phyloP scores from a whole-genome alignment of 1,140 invertebrate species.

The Lepidurus couesii region DNA sequence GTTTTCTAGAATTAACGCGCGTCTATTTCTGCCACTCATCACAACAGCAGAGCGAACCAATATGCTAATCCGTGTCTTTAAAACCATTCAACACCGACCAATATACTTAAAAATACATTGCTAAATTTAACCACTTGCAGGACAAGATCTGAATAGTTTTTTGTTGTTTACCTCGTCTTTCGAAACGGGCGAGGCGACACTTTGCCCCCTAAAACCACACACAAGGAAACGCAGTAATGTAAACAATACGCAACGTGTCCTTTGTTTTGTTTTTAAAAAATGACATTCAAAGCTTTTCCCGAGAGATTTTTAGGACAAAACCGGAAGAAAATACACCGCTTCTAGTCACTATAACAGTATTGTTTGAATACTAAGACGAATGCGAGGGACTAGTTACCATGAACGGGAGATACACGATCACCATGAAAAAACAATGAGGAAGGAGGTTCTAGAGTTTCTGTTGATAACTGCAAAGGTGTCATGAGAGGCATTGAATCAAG shows the following conservation, averaged over 20 bases:
- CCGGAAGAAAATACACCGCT: neutral
- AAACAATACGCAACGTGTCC: neutral
- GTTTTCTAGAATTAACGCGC: neutral
- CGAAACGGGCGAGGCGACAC: too few species aligned
- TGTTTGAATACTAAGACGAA: neutral
- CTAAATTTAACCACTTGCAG: slow-evolving; percentile 1
- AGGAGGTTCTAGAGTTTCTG: neutral
- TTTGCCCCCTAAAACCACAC: too few species aligned
- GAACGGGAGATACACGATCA: slow-evolving; percentile 5
- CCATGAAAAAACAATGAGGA: neutral
- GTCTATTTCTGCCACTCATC: slow-evolving; percentile 8
- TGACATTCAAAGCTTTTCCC: neutral
- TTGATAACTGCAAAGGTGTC: neutral
- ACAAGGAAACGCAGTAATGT: too few species aligned
- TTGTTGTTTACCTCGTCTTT: too few species aligned
- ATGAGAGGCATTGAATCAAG: slow-evolving; percentile 15
- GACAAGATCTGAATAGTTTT: too few species aligned
- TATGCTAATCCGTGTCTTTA: neutral
- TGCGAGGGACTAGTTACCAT: slow-evolving; percentile 18
- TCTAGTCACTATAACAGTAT: neutral
- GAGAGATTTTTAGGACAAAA: neutral
- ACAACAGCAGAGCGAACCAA: slow-evolving; percentile 9
- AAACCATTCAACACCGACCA: slow-evolving; percentile 18
- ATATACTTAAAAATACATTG: slow-evolving; percentile 13
- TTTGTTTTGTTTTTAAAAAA: neutral